phyloP scores from a whole-genome alignment of 2,113 vertebrate species.

The Progne subis region DNA sequence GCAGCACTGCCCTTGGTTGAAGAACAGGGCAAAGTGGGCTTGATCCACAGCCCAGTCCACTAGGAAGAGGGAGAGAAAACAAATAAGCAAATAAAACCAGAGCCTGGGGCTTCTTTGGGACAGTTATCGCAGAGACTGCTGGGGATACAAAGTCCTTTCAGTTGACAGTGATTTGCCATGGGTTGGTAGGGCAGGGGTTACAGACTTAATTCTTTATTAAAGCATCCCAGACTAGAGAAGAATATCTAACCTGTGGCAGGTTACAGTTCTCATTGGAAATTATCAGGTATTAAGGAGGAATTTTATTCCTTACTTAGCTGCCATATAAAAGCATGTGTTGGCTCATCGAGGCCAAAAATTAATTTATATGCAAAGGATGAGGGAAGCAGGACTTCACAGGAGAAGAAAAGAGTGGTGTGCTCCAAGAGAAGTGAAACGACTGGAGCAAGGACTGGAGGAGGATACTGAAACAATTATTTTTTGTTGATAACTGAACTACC shows the following conservation, averaged over 20 bases:
- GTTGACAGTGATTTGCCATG: not conserved
- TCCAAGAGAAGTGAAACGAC: not conserved
- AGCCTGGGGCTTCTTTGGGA: not conserved
- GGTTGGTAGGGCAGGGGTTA: not conserved
- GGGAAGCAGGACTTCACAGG: not conserved
- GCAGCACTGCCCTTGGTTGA: conserved; percentile 99
- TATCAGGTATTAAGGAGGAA: not conserved
- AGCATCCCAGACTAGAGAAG: not conserved
- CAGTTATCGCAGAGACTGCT: not conserved
- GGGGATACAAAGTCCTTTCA: not conserved
- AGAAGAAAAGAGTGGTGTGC: fast-evolving
- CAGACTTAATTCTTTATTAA: not conserved
- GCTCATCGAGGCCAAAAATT: not conserved
- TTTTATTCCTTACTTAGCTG: not conserved
- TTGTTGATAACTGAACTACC: not conserved
- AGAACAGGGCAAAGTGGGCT: conserved; percentile 92
- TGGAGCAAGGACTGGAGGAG: not conserved
- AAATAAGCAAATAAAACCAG: not conserved
- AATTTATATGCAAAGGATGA: not conserved
- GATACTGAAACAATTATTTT: not conserved
- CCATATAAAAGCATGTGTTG: not conserved
- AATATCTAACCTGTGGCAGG: not conserved
- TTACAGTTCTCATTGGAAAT: not conserved
- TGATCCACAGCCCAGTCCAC: conserved; percentile 96
- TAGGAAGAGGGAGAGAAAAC: conserved; percentile 40